phyloP scores from a whole-genome alignment of 2,113 vertebrate genomes.

The Tyto alba region DNA sequence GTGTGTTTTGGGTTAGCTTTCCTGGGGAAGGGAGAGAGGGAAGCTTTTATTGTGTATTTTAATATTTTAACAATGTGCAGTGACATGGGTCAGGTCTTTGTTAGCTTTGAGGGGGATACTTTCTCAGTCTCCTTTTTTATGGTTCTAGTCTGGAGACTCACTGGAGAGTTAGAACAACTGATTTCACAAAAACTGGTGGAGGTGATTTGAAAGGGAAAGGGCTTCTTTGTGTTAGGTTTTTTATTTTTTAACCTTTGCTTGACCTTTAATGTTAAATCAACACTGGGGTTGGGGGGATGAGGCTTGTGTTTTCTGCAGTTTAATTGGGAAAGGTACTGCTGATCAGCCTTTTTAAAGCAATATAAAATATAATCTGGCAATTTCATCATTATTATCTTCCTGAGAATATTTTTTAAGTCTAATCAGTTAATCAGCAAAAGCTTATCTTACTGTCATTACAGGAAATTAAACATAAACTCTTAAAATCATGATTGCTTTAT shows the following conservation, averaged over 20 bases:
- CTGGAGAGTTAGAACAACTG: neutral
- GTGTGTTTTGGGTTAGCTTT: neutral
- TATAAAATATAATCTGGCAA: neutral
- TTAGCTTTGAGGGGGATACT: neutral
- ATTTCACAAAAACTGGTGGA: neutral
- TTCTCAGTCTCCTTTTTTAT: neutral
- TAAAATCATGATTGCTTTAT: neutral
- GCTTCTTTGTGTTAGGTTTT: neutral
- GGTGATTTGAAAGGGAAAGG: neutral
- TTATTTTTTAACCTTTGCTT: neutral
- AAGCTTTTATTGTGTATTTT: neutral
- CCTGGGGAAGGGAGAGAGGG: neutral
- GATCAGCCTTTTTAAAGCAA: neutral
- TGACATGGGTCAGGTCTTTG: neutral
- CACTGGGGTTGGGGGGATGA: neutral
- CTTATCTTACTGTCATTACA: neutral
- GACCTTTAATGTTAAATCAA: neutral
- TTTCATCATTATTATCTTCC: neutral
- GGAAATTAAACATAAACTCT: neutral
- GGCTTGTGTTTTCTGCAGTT: neutral
- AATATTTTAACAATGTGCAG: neutral
- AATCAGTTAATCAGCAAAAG: constrained; percentile 8
- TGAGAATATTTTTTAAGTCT: neutral
- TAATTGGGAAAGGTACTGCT: neutral
- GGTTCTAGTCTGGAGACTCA: neutral